phyloP scores from a whole-genome alignment of 2,797 vertebrate species.

The Tauraco hartlaubi region DNA sequence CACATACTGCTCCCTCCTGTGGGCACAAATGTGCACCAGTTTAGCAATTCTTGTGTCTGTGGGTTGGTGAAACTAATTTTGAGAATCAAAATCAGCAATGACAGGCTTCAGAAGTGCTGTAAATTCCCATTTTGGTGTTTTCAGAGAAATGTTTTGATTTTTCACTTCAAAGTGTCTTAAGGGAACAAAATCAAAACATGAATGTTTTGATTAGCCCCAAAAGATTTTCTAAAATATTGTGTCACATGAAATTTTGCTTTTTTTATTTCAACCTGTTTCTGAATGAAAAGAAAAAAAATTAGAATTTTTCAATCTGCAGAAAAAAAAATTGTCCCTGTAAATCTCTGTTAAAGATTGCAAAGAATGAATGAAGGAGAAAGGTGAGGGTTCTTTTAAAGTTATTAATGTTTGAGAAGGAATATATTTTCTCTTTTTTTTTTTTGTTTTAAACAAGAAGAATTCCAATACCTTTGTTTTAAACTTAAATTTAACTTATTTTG shows the following conservation, averaged over 20 bases:
- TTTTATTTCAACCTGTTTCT: neutral
- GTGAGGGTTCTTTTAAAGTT: neutral
- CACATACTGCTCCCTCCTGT: slow-evolving; percentile 28
- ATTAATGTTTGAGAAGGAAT: neutral
- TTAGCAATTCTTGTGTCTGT: neutral
- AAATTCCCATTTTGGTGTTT: neutral
- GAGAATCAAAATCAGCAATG: neutral
- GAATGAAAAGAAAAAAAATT: neutral
- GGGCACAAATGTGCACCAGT: neutral
- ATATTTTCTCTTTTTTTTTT: neutral
- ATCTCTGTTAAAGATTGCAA: neutral
- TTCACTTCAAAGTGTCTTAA: neutral
- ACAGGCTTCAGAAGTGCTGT: neutral
- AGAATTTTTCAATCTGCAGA: neutral
- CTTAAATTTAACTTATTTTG: neutral
- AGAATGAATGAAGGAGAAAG: neutral
- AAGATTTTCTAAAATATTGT: neutral
- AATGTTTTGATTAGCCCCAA: neutral
- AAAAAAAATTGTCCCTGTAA: neutral
- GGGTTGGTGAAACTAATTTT: neutral
- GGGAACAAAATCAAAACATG: neutral
- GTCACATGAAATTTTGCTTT: neutral
- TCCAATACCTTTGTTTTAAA: neutral
- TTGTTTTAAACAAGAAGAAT: neutral
- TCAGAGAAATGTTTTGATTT: neutral